A percentile compares a stretch with the other conserved stretches of the same genome.
Conservation (phyloP, 2,797 vertebrate species). For the Hapalemur alaotrensis region DNA sequence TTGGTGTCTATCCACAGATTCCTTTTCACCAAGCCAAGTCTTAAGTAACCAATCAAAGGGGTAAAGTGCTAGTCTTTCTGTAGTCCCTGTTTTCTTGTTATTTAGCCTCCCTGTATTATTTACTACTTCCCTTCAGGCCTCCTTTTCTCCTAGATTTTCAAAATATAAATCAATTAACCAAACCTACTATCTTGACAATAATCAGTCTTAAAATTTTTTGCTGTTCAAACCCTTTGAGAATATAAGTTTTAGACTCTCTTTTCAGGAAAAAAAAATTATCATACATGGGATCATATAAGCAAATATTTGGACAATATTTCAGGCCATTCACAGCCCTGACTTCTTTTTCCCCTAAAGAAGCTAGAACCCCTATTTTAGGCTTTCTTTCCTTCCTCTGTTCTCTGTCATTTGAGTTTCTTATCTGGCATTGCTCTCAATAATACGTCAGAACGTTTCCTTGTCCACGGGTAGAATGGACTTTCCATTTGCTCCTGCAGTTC, state of each 20-base stretch:
- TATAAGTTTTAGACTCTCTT: not conserved
- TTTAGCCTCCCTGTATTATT: not conserved
- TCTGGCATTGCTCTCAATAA: not conserved
- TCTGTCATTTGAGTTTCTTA: conserved; percentile 5
- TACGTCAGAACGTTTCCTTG: not conserved
- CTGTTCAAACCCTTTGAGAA: not conserved
- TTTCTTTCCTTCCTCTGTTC: conserved; percentile 12
- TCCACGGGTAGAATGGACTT: not conserved
- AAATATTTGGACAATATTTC: not conserved
- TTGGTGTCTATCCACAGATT: not conserved
- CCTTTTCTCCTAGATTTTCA: not conserved
- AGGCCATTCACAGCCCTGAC: not conserved
- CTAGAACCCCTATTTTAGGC: not conserved
- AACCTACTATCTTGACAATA: not conserved
- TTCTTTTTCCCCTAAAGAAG: not conserved
- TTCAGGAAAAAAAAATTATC: not conserved
- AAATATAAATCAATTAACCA: not conserved
- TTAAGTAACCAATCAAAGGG: not conserved
- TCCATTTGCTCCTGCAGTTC: not conserved
- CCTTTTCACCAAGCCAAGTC: not conserved
- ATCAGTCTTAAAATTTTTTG: not conserved
- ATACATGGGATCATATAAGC: not conserved
- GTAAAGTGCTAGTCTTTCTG: not conserved
- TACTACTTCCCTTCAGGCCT: not conserved
- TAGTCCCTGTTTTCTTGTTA: not conserved